Percentiles rank a stretch among this genome's conserved stretches.
These are phyloP conservation scores for Paracyclopina nana DNA, from an alignment of 1,140 invertebrate genomes.

Conservation along the genomic window DNA sequence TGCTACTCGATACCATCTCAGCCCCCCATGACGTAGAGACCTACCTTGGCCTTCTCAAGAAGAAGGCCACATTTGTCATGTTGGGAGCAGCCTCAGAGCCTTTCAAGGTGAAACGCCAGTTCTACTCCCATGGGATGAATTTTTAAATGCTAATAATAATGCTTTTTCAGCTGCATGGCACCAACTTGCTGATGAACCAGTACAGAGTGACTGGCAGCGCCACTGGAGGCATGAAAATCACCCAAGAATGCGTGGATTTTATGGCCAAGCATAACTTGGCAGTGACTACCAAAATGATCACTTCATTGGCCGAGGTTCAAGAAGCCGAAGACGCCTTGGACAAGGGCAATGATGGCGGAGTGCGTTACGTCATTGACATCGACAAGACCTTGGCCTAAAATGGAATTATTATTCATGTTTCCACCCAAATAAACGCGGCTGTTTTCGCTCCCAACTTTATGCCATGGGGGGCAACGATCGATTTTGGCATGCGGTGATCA, in stretches of 20 bases:
- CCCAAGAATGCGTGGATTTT: slow-evolving; percentile 12
- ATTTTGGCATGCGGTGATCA: too few relatives aligned
- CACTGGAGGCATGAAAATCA: slow-evolving; percentile 2
- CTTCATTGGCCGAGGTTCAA: background rate
- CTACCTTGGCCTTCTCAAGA: slow-evolving; percentile 1
- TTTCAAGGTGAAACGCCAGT: background rate
- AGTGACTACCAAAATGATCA: background rate
- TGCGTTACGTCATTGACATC: slow-evolving; percentile 8
- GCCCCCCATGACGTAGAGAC: background rate
- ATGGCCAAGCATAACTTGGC: background rate
- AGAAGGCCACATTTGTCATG: background rate
- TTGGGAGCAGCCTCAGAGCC: background rate
- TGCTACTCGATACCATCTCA: slow-evolving; percentile 6
- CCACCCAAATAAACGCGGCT: too few relatives aligned
- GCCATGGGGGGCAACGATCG: too few relatives aligned
- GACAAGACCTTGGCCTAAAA: background rate
- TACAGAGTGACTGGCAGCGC: background rate
- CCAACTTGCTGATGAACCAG: background rate
- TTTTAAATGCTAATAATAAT: background rate
- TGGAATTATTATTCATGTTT: too few relatives aligned
- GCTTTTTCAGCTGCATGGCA: background rate
- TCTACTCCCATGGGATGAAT: background rate
- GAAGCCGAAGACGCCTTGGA: background rate
- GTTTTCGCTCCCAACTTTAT: too few relatives aligned
- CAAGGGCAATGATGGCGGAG: slow-evolving; percentile 8